These are phyloP conservation scores for Neolamprologus kungweensis DNA, from an alignment of 2,113 vertebrate species.

Conservation along the genomic window DNA sequence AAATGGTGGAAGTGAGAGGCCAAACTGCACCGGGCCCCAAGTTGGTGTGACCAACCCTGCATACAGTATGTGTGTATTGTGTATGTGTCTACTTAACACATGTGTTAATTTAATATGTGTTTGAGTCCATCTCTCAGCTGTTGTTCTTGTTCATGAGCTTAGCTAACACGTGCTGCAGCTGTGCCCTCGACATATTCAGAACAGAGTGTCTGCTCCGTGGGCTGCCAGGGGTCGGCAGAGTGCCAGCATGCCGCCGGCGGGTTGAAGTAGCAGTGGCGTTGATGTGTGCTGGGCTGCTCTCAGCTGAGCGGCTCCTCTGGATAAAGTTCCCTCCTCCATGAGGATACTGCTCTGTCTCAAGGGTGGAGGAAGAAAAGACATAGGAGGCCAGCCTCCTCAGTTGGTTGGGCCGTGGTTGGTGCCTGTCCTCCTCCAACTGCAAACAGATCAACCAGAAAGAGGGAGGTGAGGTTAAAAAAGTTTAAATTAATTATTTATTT, in stretches of 20 bases:
- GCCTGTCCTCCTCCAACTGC: constrained; percentile 92
- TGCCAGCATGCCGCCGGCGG: constrained; percentile 54
- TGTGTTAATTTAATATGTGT: not conserved
- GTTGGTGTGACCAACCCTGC: not conserved
- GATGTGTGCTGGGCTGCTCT: constrained; percentile 94
- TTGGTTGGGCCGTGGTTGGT: constrained; percentile 92
- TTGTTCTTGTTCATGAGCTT: constrained; percentile 94
- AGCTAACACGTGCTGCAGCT: constrained; percentile 96
- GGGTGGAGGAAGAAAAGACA: constrained; percentile 96
- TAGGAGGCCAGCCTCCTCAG: constrained; percentile 98
- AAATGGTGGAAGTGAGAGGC: not conserved
- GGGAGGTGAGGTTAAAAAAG: constrained; percentile 79
- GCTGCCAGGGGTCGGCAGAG: constrained; percentile 73
- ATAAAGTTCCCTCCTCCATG: constrained; percentile 84
- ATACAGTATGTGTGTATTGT: not conserved
- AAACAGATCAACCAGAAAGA: constrained; percentile 98
- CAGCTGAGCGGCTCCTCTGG: constrained; percentile 97
- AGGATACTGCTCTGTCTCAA: constrained; percentile 97
- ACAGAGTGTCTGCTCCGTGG: constrained; percentile 91
- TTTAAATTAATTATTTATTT: not conserved
- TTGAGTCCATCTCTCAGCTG: constrained; percentile 64
- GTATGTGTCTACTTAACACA: not conserved
- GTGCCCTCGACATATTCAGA: constrained; percentile 87
- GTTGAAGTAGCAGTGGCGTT: constrained; percentile 53
- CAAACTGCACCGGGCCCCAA: not conserved